Conservation (phyloP, 2,113 vertebrate genomes). For the Neogobius melanostomus region DNA sequence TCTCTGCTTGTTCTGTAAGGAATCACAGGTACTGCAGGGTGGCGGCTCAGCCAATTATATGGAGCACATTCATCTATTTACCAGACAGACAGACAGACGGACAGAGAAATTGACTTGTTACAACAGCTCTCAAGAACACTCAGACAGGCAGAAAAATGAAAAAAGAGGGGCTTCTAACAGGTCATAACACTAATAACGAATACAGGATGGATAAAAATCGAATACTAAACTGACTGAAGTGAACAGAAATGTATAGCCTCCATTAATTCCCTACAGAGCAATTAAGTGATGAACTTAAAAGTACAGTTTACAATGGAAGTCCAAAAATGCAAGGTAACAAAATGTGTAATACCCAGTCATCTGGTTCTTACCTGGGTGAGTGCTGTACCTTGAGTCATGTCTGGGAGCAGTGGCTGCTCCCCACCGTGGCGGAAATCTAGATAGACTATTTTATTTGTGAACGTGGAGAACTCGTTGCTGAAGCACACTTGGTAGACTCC, state of each 20-base stretch:
- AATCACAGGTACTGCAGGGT: too few relatives aligned
- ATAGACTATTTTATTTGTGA: slow-evolving; percentile 87
- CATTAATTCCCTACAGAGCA: background rate
- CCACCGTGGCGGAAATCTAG: slow-evolving; percentile 85
- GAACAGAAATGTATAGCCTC: background rate
- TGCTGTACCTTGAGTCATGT: slow-evolving; percentile 76
- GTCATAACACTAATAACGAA: too few relatives aligned
- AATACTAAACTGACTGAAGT: background rate
- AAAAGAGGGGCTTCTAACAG: too few relatives aligned
- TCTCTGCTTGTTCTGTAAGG: too few relatives aligned
- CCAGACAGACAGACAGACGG: background rate
- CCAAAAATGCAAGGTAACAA: background rate
- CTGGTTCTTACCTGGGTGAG: slow-evolving; percentile 84
- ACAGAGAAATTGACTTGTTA: too few relatives aligned
- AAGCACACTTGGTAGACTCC: slow-evolving; percentile 90
- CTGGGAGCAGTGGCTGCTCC: slow-evolving; percentile 78
- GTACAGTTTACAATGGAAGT: background rate
- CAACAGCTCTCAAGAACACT: too few relatives aligned
- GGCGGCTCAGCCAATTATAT: too few relatives aligned
- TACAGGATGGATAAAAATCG: too few relatives aligned
- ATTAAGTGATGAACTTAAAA: too few relatives aligned
- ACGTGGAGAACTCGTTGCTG: slow-evolving; percentile 93
- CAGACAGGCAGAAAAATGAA: too few relatives aligned
- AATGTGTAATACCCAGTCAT: background rate
- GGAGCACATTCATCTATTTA: too few relatives aligned